Conservation (phyloP, 2,888 invertebrate species). For the Patella pellucida region DNA sequence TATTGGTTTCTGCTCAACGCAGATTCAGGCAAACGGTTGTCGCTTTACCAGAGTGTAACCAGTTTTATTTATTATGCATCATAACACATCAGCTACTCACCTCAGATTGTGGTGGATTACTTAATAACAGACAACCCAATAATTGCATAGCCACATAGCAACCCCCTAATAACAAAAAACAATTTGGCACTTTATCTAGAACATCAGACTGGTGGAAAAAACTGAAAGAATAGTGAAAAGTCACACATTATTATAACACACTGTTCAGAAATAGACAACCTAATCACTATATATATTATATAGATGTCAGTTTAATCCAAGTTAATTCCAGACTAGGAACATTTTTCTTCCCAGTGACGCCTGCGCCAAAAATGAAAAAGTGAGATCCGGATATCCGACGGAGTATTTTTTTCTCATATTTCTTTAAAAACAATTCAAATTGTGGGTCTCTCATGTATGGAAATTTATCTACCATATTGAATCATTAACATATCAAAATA, state of each 20-base stretch:
- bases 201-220: slow-evolving; percentile 58
- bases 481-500: too few species aligned
- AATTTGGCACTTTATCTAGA: slow-evolving; percentile 60
- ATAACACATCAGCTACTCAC: not conserved
- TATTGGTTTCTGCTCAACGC: too few species aligned
- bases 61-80: not conserved
- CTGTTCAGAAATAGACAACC: not conserved
- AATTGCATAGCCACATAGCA: slow-evolving; percentile 63
- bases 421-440: too few species aligned
- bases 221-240: slow-evolving; percentile 33
- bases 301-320: not conserved
- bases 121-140: slow-evolving; percentile 54
- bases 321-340: not conserved
- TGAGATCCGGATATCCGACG: too few species aligned
- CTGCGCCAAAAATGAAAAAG: too few species aligned
- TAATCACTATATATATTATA: not conserved
- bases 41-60: not conserved
- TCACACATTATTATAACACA: too few species aligned
- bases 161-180: slow-evolving; percentile 63
- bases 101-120: slow-evolving; percentile 37
- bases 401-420: too few species aligned
- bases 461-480: too few species aligned
- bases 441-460: not conserved
- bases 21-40: too few species aligned
- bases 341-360: too few species aligned